Base-by-base conservation (phyloP, 2,797 vertebrate species). In the Spea hammondii region DNA sequence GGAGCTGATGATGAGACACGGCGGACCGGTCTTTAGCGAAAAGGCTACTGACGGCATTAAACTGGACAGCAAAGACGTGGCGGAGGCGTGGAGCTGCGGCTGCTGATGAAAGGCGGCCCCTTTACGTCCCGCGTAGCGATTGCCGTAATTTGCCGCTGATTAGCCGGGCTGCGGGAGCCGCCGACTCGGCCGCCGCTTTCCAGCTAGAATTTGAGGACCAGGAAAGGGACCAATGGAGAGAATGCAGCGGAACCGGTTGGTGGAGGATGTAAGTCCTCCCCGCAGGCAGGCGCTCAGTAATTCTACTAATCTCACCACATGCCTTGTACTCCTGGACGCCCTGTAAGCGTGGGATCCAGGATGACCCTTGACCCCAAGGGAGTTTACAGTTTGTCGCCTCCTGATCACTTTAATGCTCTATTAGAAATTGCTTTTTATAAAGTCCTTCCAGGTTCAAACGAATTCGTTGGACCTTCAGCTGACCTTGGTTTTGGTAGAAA, bases 1-100 rank as follows among this genome's bases (percentile, higher is more conserved):
- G 0, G 94, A 95, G 87, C 92, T 95, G 64, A 94, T 95, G 87
- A 82, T 95, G 87, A 86, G 94, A 70, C 94, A 95, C 0, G 94
- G 94, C 0, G 94, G 94, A 48, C 94, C 93, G 2, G 79, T 95
- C 88, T 93, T 95, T 89, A 92, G 86, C 9, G 93, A 95, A 83
- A 92, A 90, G 79, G 89, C 85, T 11, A 88, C 91, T 0, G 92
- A 94, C 86, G 91, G 90, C 89, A 94, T 95, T 85, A 95, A 94
- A 84, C 93, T 95, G 17, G 93, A 93, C 88, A 95, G 93, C 91
- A 95, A 93, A 82, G 94, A 93, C 12, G 65, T 95, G 51, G 84
- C 68, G 0, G 93, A 94, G 74, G 86, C 86, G 75, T 95, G 94
- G 94, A 90, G 91, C 6, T 95, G 94, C 47, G 87, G 92, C 4